Conservation (phyloP, 2,888 invertebrate species). For the Polyommatus icarus region DNA sequence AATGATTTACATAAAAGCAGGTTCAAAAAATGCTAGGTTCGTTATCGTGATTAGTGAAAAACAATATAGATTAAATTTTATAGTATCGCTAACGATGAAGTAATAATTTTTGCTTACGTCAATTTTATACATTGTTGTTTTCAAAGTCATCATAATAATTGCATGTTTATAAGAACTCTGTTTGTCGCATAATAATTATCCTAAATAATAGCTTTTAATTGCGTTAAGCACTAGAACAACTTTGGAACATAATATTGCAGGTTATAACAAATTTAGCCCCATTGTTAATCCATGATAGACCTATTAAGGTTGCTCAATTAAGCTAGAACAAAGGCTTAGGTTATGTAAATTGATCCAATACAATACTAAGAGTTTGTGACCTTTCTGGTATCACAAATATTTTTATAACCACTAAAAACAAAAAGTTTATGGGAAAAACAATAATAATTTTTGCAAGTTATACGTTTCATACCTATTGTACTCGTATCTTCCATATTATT, state of each 20-base stretch:
- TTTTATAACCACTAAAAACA: no score
- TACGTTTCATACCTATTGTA: no score
- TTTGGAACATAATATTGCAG: not conserved
- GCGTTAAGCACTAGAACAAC: not conserved
- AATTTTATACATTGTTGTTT: not conserved
- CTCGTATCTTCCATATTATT: no score
- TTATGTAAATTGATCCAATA: not conserved
- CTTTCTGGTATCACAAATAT: not conserved
- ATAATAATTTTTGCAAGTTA: no score
- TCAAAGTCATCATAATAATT: not conserved
- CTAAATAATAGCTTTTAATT: not conserved
- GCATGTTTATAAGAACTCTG: not conserved
- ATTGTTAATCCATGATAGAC: not conserved
- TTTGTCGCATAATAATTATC: not conserved
- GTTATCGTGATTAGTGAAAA: no score
- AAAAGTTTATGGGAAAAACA: no score
- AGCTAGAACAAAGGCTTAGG: not conserved
- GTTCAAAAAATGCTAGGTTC: no score
- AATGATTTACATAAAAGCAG: no score
- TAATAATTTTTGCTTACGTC: not conserved
- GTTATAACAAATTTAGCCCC: not conserved
- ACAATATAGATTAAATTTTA: not conserved
- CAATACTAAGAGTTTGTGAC: not conserved
- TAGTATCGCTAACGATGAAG: not conserved
- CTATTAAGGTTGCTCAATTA: not conserved